phyloP scores from a whole-genome alignment of 2,113 vertebrate genomes.

The Neotragus moschatus region DNA sequence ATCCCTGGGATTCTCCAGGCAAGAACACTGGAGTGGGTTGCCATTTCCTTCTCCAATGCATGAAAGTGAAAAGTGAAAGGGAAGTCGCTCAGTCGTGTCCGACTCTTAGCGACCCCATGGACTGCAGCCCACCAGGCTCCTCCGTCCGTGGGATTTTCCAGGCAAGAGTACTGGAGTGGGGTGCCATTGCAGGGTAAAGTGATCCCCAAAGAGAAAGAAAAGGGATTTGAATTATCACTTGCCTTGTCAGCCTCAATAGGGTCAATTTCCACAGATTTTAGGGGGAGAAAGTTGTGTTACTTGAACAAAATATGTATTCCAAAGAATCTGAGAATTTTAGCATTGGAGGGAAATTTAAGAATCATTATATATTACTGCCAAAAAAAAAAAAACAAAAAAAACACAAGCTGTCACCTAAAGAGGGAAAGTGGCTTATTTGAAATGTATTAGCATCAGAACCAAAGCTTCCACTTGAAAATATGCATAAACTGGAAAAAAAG shows the following conservation, averaged over 20 bases:
- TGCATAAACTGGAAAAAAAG: background rate
- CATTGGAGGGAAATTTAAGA: background rate
- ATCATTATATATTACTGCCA: background rate
- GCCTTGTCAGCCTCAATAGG: background rate
- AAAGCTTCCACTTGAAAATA: background rate
- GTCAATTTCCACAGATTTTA: constrained; percentile 6
- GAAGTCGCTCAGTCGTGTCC: no score
- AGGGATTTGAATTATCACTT: background rate
- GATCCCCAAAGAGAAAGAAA: background rate
- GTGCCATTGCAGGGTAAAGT: background rate
- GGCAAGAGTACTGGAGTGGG: no score
- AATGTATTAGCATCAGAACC: background rate
- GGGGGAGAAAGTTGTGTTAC: background rate
- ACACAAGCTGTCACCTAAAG: background rate
- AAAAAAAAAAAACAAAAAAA: background rate
- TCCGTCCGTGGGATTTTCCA: no score
- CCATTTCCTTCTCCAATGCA: no score
- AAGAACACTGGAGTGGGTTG: no score
- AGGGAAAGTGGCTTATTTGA: background rate
- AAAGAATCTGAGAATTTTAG: background rate
- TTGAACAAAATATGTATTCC: background rate
- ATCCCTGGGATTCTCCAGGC: no score
- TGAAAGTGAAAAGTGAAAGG: no score
- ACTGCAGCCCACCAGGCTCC: no score
- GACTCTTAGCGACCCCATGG: no score